A percentile compares a stretch with the other conserved stretches of the same genome.
Evolutionary conservation across 2,888 invertebrate genomes (phyloP).

Genomic region (Dysmachus trigonus): DNA sequence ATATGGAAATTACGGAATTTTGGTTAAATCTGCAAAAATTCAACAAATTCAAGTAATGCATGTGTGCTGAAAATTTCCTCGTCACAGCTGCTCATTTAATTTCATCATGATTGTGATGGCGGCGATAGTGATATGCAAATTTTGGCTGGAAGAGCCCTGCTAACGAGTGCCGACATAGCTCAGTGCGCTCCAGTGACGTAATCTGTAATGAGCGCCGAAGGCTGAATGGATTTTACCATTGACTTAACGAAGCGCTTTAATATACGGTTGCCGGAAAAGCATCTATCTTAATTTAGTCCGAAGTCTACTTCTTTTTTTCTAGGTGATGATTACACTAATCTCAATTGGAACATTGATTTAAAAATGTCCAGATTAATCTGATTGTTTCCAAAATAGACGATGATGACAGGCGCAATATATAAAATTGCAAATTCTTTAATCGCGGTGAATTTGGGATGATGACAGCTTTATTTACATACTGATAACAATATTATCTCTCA

Average conservation of each 20-base stretch:
- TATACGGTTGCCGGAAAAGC: background rate
- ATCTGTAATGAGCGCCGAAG: slow-evolving; percentile 20
- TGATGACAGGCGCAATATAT: background rate
- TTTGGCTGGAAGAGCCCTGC: background rate
- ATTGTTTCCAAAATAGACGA: background rate
- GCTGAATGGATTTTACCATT: slow-evolving; percentile 5
- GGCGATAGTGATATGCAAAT: background rate
- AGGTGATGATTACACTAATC: background rate
- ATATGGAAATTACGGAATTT: background rate
- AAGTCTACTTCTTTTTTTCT: background rate
- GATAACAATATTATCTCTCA: background rate
- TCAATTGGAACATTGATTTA: background rate
- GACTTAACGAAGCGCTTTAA: background rate
- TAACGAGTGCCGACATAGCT: background rate
- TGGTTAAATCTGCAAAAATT: background rate
- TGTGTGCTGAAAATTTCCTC: background rate
- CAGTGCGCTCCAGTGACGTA: background rate
- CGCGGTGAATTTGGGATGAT: background rate
- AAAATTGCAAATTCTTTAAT: background rate
- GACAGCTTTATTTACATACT: background rate
- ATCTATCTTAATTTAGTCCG: background rate
- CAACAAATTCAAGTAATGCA: background rate
- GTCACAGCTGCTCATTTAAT: background rate
- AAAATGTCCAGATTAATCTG: background rate
- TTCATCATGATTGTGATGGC: background rate